Conservation (phyloP, 2,113 vertebrate species). For the Pogonocichla stellata region DNA sequence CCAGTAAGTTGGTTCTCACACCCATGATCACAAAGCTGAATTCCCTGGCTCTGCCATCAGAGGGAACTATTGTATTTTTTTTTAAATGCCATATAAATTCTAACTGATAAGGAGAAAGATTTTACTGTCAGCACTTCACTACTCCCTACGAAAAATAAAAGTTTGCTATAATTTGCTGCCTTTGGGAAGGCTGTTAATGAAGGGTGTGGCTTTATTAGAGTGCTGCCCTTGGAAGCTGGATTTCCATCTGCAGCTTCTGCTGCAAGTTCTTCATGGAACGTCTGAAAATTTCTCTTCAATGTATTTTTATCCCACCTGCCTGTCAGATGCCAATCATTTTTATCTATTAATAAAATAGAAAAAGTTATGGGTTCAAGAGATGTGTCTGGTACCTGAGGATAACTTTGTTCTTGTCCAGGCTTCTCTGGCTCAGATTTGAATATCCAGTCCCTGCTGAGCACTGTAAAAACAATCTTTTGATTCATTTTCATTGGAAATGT, state of each 20-base stretch:
- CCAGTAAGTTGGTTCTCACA: neutral
- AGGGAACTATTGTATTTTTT: slow-evolving; percentile 59
- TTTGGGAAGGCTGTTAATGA: neutral
- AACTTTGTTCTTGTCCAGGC: neutral
- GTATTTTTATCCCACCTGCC: neutral
- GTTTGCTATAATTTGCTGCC: neutral
- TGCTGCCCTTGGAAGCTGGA: neutral
- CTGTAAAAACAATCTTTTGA: neutral
- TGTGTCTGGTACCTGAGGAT: neutral
- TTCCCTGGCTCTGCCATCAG: slow-evolving; percentile 38
- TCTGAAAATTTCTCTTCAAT: neutral
- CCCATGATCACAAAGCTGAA: neutral
- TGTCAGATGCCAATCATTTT: neutral
- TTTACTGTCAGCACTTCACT: neutral
- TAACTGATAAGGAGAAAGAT: neutral
- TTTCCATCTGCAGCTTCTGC: neutral
- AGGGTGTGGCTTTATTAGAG: neutral
- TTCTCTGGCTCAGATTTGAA: neutral
- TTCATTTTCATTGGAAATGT: neutral
- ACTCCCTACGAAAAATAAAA: neutral
- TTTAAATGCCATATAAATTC: neutral
- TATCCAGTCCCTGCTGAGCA: neutral
- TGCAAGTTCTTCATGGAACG: neutral
- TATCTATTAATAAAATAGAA: neutral
- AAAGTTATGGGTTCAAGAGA: neutral